Conservation (phyloP, 2,113 vertebrate species). For the Epinephelus cyanopodus region DNA sequence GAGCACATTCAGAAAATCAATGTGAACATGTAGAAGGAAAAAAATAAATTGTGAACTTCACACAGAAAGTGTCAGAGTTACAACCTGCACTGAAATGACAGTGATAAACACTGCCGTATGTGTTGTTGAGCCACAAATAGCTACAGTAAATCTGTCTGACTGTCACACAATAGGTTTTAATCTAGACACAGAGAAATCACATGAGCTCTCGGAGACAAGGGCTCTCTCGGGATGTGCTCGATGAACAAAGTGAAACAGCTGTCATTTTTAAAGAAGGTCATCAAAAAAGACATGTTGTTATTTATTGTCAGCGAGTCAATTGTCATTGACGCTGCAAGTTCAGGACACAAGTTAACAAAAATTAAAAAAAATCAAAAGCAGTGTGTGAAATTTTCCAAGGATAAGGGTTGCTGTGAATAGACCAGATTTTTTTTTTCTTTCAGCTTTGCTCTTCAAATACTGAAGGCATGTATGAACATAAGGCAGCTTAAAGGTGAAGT, state of each 20-base stretch:
- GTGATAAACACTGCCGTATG: constrained; percentile 15
- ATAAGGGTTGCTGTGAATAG: neutral
- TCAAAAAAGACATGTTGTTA: constrained; percentile 11
- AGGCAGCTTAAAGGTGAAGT: neutral
- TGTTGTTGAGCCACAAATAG: constrained; percentile 15
- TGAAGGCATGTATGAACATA: neutral
- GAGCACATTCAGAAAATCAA: constrained; percentile 61
- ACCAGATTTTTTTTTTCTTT: neutral
- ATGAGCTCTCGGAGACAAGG: neutral
- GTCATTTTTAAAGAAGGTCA: neutral
- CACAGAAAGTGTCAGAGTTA: constrained; percentile 2
- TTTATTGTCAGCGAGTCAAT: neutral
- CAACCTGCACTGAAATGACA: constrained; percentile 38
- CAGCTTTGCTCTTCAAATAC: neutral
- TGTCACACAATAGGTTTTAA: constrained; percentile 15
- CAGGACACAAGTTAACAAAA: neutral
- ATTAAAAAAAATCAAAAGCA: neutral
- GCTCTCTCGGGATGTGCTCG: constrained; percentile 19
- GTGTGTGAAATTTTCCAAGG: neutral
- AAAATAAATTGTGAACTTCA: constrained; percentile 32
- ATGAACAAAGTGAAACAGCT: constrained; percentile 18
- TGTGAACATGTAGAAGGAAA: constrained; percentile 27
- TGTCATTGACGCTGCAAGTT: neutral
- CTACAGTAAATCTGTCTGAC: neutral
- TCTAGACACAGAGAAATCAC: constrained; percentile 17